Evolutionary conservation across 2,113 vertebrate species (phyloP).

Genomic region (Gadus macrocephalus): DNA sequence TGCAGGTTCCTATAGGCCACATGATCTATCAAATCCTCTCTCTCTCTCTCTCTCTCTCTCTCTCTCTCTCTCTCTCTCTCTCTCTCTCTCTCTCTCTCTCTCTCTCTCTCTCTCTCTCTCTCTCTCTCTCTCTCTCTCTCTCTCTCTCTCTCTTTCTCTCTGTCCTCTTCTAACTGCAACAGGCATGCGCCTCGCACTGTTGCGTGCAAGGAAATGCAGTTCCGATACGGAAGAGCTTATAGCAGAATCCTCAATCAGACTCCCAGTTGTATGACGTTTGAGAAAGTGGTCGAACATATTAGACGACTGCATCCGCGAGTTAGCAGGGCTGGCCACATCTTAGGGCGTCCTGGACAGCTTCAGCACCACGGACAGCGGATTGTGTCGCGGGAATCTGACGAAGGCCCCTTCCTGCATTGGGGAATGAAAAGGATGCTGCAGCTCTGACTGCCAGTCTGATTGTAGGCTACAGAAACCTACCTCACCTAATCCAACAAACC

Average conservation of each 20-base stretch:
- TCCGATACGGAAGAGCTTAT: slow-evolving; percentile 8
- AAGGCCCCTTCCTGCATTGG: neutral
- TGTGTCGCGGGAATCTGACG: slow-evolving; percentile 30
- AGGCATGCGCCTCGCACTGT: slow-evolving; percentile 68
- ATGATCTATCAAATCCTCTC: slow-evolving; percentile 72
- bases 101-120: slow-evolving; percentile 14
- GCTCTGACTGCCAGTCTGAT: neutral
- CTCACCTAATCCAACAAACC: too few species aligned
- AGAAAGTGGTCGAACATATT: too few species aligned
- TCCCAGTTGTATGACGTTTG: too few species aligned
- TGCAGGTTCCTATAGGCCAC: slow-evolving; percentile 67
- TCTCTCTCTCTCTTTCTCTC: neutral
- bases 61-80: neutral
- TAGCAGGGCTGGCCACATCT: too few species aligned
- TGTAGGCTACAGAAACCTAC: too few species aligned
- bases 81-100: neutral
- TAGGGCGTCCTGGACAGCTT: slow-evolving; percentile 25
- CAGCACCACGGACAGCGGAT: slow-evolving; percentile 71
- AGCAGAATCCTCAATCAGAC: too few species aligned
- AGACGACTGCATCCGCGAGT: too few species aligned
- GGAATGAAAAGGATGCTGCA: neutral
- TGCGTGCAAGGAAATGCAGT: slow-evolving; percentile 65
- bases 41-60: slow-evolving; percentile 34
- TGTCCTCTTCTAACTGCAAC: slow-evolving; percentile 40
- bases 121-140: slow-evolving; percentile 6